These are phyloP conservation scores for Pangasius krempfi DNA, from an alignment of 2,797 vertebrate species.

Conservation along the genomic window DNA sequence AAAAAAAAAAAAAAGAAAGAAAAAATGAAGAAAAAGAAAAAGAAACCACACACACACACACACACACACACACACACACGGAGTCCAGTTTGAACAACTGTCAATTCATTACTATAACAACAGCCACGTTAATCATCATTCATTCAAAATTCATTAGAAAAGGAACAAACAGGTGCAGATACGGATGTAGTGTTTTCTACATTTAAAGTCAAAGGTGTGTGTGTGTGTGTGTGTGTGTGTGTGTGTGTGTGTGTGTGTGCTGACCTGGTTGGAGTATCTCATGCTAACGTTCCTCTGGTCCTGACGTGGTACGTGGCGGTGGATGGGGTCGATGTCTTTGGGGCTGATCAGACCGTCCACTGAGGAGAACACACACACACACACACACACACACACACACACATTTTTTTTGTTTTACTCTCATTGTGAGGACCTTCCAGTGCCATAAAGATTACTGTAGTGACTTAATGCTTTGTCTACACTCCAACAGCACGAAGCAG, in stretches of 20 bases:
- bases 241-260: neutral
- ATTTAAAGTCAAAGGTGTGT: too few relatives aligned
- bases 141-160: neutral
- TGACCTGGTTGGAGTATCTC: slow-evolving; percentile 96
- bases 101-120: neutral
- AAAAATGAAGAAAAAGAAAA: too few relatives aligned
- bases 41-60: neutral
- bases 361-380: slow-evolving; percentile 58
- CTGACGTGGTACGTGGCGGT: slow-evolving; percentile 83
- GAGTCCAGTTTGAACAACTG: neutral
- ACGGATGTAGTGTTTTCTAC: neutral
- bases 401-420: neutral
- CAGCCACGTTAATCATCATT: neutral
- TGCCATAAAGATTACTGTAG: neutral
- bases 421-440: neutral
- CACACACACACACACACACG: neutral
- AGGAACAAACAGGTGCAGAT: neutral
- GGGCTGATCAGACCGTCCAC: slow-evolving; percentile 92
- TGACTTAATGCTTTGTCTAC: neutral
- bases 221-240: neutral
- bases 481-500: neutral
- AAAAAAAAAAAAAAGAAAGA: neutral
- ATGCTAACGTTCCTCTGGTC: slow-evolving; percentile 94
- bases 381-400: neutral
- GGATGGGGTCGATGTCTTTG: slow-evolving; percentile 91